Evolutionary conservation across 64 coral and sea anemone genomes (phyloP), one percentile per base, ranked within the genome.

Genomic region (Pocillopora damicornis): DNA sequence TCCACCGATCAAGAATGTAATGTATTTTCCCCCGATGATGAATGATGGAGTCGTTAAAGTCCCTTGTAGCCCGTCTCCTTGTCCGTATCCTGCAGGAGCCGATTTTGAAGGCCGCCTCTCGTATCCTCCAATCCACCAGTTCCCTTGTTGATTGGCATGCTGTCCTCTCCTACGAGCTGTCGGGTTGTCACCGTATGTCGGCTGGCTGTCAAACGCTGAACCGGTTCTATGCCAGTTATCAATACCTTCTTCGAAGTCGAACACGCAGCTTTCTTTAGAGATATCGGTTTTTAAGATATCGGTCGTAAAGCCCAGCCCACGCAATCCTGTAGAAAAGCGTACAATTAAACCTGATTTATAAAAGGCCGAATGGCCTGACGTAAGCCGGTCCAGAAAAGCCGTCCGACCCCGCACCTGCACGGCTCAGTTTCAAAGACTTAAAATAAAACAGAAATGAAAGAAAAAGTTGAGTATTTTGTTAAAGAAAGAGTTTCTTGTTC

Each of bases 171-270:
- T 38, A 12, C 76, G 76, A 45, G 76, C 76, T 60, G 76, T 79
- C 6, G 76, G 76, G 76, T 79, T 79, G 26, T 79, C 76, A 79
- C 37, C 76, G 26, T 79, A 79, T 16, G 76, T 79, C 76, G 76
- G 76, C 76, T 79, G 76, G 76, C 37, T 79, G 58, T 79, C 15
- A 26, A 79, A 79, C n/a, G 34, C 76, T 79, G 35, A 37, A 11
- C 76, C 76, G 17, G 76, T 79, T 12, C 20, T 45, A 11, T 45
- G 11, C 76, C 76, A 79, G 9, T 1, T 37, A 7, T 79, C 4
- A 36, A 79, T 45, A n/a, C 76, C 76, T 26, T 38, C 58, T 79
- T 79, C 76, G 37, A 79, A 79, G 76, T 79, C 34, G 76, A 79
- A 79, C 67, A 25, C 25, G 22, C 67, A 71, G 73, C 35, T 20